Evolutionary conservation across 2,797 vertebrate species (phyloP).

Genomic region (Catamblyrhynchus diadema): DNA sequence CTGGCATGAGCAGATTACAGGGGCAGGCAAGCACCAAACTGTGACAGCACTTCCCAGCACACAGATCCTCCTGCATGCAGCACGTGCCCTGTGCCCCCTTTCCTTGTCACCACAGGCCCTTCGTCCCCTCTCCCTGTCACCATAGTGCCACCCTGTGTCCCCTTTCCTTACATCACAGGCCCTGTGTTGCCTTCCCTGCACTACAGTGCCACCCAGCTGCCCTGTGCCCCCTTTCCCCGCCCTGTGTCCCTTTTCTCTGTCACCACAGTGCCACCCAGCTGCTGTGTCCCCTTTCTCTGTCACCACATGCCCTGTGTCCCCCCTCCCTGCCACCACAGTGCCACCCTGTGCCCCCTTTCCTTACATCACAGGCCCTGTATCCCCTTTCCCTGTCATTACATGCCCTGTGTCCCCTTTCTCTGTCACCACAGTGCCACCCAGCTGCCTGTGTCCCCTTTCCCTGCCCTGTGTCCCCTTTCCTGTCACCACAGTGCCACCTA

Average conservation of each 20-base stretch:
- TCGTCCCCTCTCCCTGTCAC: not conserved
- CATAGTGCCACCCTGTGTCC: not conserved
- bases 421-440: not conserved
- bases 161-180: no score
- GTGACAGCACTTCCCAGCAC: not conserved
- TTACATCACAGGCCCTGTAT: not conserved
- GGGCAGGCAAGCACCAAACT: not conserved
- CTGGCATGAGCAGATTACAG: fast-evolving
- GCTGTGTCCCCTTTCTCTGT: no score
- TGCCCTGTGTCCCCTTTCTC: not conserved
- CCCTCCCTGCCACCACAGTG: not conserved
- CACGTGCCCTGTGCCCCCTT: not conserved
- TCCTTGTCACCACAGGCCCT: not conserved
- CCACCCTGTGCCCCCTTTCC: not conserved
- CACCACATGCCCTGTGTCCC: not conserved
- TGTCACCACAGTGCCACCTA: not conserved
- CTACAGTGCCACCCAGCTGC: not conserved
- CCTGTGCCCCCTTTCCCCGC: not conserved
- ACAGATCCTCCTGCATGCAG: no score
- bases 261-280: not conserved
- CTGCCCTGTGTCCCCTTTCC: not conserved
- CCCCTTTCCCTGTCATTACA: not conserved
- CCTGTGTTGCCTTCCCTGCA: not conserved
- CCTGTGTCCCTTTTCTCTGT: not conserved
- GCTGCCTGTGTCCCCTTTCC: no score